These are phyloP conservation scores for Drosophila cognata DNA, from an alignment of 2,888 invertebrate species.

Conservation along the genomic window DNA sequence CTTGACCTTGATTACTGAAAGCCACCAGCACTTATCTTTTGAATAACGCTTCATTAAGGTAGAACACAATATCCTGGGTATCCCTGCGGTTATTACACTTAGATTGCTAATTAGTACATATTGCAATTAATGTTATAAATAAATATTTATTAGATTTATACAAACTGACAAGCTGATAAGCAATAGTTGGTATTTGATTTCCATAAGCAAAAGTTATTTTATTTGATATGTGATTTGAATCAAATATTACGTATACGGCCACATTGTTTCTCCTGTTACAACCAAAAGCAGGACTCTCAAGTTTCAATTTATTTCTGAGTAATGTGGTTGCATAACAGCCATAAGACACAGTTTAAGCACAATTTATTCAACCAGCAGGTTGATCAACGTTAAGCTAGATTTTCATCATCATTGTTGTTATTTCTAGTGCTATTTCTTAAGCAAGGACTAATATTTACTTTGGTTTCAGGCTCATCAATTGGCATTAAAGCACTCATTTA, in stretches of 20 bases:
- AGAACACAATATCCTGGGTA: not conserved
- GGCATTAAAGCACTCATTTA: conserved; percentile 2
- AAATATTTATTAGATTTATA: not conserved
- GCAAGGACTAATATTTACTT: not conserved
- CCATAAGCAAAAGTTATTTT: conserved; percentile 6
- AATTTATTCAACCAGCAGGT: not conserved
- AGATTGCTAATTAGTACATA: not conserved
- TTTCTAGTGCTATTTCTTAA: not conserved
- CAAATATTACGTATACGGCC: conserved; percentile 5
- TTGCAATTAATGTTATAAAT: not conserved
- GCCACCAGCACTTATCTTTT: not conserved
- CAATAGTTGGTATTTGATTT: not conserved
- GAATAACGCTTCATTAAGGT: not conserved
- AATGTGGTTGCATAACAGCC: not conserved
- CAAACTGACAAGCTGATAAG: not conserved
- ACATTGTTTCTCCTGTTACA: not conserved
- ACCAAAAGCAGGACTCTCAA: not conserved
- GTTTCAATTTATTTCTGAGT: not conserved
- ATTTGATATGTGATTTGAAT: not conserved
- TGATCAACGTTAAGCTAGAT: not conserved
- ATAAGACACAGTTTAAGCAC: not conserved
- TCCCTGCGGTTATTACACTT: not conserved
- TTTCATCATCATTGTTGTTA: not conserved
- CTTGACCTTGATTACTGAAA: conserved; percentile 38
- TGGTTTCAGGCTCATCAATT: conserved; percentile 2